Evolutionary conservation across 2,888 invertebrate genomes (phyloP).

Genomic region (Lamellibrachia columna): DNA sequence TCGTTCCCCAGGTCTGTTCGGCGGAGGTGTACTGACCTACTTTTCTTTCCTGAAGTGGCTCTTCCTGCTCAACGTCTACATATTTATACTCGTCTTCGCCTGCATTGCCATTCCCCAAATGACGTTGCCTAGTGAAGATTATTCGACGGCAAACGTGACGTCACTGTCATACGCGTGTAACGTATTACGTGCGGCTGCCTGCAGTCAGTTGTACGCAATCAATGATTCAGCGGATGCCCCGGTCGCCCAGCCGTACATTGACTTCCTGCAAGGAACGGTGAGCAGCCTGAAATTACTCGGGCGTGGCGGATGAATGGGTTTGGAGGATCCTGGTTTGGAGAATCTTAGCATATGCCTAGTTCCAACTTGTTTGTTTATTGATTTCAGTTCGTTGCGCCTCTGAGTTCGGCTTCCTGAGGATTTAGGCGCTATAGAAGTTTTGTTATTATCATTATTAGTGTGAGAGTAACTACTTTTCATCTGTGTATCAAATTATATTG

Average conservation of each 20-base stretch:
- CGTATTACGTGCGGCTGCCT: not conserved
- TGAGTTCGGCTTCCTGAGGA: too few species aligned
- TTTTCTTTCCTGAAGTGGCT: slow-evolving; percentile 22
- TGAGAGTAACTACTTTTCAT: too few species aligned
- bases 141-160: not conserved
- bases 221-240: not conserved
- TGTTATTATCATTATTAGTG: too few species aligned
- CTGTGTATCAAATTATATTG: too few species aligned
- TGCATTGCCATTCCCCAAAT: slow-evolving; percentile 6
- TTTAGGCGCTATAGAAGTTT: too few species aligned
- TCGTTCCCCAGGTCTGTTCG: slow-evolving; percentile 13
- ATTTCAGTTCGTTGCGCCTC: too few species aligned
- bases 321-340: too few species aligned
- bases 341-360: too few species aligned
- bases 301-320: too few species aligned
- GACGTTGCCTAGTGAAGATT: not conserved
- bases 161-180: not conserved
- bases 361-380: too few species aligned
- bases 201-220: slow-evolving; percentile 1
- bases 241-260: slow-evolving; percentile 17
- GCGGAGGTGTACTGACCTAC: slow-evolving; percentile 19
- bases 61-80: slow-evolving; percentile 18
- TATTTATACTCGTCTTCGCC: slow-evolving; percentile 18
- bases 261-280: slow-evolving; percentile 24
- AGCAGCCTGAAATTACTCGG: not conserved